Evolutionary conservation across 2,888 invertebrate genomes (phyloP).

Genomic region (Physocephala rufipes): DNA sequence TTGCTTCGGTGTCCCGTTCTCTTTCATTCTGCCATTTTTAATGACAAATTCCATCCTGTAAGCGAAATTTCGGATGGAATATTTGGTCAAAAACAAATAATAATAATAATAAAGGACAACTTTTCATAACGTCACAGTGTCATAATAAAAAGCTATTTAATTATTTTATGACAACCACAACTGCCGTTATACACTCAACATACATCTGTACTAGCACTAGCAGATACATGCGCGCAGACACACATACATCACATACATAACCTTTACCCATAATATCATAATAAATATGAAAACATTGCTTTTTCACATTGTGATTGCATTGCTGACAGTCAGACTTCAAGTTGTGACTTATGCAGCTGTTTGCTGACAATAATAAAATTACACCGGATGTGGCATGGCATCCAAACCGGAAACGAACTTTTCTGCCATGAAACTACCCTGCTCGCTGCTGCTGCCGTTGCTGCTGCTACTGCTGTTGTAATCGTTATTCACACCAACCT

Average conservation of each 20-base stretch:
- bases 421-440: background rate
- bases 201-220: too few relatives aligned
- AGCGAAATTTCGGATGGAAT: too few relatives aligned
- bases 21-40: too few relatives aligned
- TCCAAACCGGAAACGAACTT: slow-evolving; percentile 31
- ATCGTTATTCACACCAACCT: too few relatives aligned
- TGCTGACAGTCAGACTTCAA: slow-evolving; percentile 31
- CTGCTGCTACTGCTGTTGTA: too few relatives aligned
- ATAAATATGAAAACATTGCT: slow-evolving; percentile 10
- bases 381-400: slow-evolving; percentile 35
- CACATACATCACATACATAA: slow-evolving; percentile 1
- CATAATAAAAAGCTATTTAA: slow-evolving; percentile 34
- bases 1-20: too few relatives aligned
- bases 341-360: slow-evolving; percentile 14
- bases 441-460: too few relatives aligned
- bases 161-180: slow-evolving; percentile 35
- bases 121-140: slow-evolving; percentile 10
- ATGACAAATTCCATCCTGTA: too few relatives aligned
- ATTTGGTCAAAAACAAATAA: too few relatives aligned
- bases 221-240: background rate
- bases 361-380: slow-evolving; percentile 33
- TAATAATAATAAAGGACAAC: background rate
- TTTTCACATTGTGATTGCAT: slow-evolving; percentile 19
- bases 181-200: slow-evolving; percentile 4
- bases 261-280: background rate